Evolutionary conservation across 2,888 invertebrate species (phyloP).

Genomic region (Glaucopsyche alexis): DNA sequence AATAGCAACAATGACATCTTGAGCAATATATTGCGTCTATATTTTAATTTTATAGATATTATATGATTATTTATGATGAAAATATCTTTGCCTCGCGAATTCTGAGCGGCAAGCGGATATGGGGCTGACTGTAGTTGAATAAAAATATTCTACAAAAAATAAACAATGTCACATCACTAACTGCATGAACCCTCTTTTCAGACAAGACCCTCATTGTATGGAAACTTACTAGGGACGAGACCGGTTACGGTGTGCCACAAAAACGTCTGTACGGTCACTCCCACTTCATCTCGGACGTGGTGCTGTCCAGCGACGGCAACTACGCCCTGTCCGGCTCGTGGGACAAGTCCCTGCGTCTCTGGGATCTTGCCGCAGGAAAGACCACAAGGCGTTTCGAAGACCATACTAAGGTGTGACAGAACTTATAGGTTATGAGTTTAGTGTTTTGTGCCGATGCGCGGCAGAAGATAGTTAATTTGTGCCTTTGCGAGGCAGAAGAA

Average conservation of each 20-base stretch:
- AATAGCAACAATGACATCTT: background rate
- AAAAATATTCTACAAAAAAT: background rate
- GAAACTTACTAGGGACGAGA: slow-evolving; percentile 97
- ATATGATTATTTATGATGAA: slow-evolving; percentile 32
- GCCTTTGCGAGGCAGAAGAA: slow-evolving; percentile 35
- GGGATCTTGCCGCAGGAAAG: slow-evolving; percentile 98
- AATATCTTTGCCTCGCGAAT: slow-evolving; percentile 71
- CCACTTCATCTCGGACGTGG: slow-evolving; percentile 99
- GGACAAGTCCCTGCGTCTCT: slow-evolving; percentile 99
- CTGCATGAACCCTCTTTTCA: slow-evolving; percentile 59
- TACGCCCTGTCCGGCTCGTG: slow-evolving; percentile 99
- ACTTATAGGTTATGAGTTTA: slow-evolving; percentile 54
- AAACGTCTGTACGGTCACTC: slow-evolving; percentile 98
- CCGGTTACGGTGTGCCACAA: slow-evolving; percentile 96
- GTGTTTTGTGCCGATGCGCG: slow-evolving; percentile 60
- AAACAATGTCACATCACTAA: background rate
- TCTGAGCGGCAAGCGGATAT: slow-evolving; percentile 81
- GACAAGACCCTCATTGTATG: slow-evolving; percentile 97
- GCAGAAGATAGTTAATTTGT: slow-evolving; percentile 30
- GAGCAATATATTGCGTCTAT: background rate
- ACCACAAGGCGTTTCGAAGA: slow-evolving; percentile 99
- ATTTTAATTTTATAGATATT: background rate
- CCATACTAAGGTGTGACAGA: slow-evolving; percentile 96
- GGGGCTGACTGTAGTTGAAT: slow-evolving; percentile 63
- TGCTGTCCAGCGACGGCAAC: slow-evolving; percentile 99